A percentile compares a stretch with the other conserved stretches of the same genome.
These are phyloP conservation scores for Larimichthys polyactis DNA, from an alignment of 2,113 vertebrate species.

Conservation along the genomic window DNA sequence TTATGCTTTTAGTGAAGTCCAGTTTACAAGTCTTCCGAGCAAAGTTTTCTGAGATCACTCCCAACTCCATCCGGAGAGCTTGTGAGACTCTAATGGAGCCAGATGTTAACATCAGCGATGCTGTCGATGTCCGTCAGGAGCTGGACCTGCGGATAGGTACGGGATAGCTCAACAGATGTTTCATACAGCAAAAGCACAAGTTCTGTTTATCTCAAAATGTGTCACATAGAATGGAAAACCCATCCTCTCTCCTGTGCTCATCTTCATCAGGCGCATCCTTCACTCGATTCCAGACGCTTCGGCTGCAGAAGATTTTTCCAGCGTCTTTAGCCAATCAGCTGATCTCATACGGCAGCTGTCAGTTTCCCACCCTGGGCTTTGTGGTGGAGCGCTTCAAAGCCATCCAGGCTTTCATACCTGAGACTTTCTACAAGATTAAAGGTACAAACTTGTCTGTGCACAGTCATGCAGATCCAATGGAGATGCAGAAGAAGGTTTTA, in stretches of 20 bases:
- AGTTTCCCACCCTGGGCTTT: conserved; percentile 97
- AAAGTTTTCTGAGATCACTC: conserved; percentile 97
- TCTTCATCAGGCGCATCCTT: conserved; percentile 93
- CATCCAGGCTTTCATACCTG: conserved; percentile 97
- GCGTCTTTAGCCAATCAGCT: conserved; percentile 92
- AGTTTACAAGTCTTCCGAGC: conserved; percentile 91
- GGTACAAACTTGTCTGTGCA: conserved; percentile 77
- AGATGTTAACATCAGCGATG: conserved; percentile 88
- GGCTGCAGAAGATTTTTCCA: conserved; percentile 94
- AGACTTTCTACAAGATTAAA: conserved; percentile 97
- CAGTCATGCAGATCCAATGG: not conserved
- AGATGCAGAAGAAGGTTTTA: not conserved
- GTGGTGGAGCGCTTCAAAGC: conserved; percentile 99
- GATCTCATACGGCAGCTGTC: conserved; percentile 98
- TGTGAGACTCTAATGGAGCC: conserved; percentile 92
- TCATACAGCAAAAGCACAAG: not conserved
- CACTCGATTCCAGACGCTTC: conserved; percentile 96
- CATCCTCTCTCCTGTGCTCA: not conserved
- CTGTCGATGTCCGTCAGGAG: conserved; percentile 95
- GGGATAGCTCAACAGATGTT: not conserved
- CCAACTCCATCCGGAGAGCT: conserved; percentile 88
- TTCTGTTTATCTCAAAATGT: not conserved
- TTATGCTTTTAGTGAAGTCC: conserved; percentile 86
- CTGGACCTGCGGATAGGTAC: conserved; percentile 95
- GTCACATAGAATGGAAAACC: not conserved